Evolutionary conservation across 1,140 invertebrate genomes (phyloP), one percentile per base, ranked within the genome.

Genomic region (Drosophila jambulina): DNA sequence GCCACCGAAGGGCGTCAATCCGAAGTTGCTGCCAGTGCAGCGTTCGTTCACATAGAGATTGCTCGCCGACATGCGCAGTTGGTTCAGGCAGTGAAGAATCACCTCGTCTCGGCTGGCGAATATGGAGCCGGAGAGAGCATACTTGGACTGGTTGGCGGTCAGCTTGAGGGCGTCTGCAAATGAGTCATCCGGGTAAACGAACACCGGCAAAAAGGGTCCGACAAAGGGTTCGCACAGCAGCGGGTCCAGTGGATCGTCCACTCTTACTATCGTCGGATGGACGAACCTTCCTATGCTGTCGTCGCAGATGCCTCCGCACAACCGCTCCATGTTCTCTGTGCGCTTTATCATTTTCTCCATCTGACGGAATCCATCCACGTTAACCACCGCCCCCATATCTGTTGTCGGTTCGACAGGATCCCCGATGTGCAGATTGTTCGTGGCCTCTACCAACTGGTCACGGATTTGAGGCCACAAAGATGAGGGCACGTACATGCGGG

Each of bases 21-120:
- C 98, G 8, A 99, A 98, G 1, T 99, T 97, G 49, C 98, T 98
- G 0, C 99, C 99, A 2, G 99, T 99, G 3, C 97, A 99, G 93
- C 99, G 99, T 92, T 99, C 98, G 92, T 99, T 99, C 29, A 99
- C 95, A 92, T 99, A 99, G 93, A 99, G 98, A 94, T 99, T 99
- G 32, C 99, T 99, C 54, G 97, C 96, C 1, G 96, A 95, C 93
- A 96, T 96, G 87, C 97, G 97, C 7, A 98, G 93, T 29, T 95
- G 94, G 71, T 98, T 96, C 0, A 96, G 79, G 43, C 97, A 97
- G 32, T 93, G 92, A 53, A 94, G 93, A 36, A 97, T 93, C 94
- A 97, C 98, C 48, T 94, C 91, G 95, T 96, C 93, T 88, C 99
- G 98, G 91, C 96, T 93, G 8, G 96, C 94, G 93, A 98, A 99